Conservation (phyloP, 35 echinoderm and acorn worm genomes). For the Apostichopus parvimensis region DNA sequence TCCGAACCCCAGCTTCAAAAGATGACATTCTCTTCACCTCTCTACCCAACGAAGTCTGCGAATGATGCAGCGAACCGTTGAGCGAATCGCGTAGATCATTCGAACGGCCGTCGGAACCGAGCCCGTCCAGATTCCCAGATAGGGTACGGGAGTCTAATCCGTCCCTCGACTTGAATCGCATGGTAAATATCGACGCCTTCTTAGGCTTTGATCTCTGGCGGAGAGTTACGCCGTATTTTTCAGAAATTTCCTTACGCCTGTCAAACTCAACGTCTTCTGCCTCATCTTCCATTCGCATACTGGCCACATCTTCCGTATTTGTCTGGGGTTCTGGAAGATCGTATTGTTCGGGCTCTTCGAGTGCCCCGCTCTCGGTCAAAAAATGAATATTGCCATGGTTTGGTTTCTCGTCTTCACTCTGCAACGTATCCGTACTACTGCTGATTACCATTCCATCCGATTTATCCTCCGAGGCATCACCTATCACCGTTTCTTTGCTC, state of each 20-base stretch:
- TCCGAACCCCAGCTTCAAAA: not conserved
- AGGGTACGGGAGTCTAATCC: not conserved
- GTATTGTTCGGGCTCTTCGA: constrained; percentile 12
- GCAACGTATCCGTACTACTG: not conserved
- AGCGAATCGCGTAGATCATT: not conserved
- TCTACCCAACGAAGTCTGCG: not conserved
- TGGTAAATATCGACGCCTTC: constrained; percentile 34
- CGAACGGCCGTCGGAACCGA: not conserved
- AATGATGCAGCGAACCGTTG: not conserved
- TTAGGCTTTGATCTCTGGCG: constrained; percentile 22
- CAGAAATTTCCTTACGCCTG: constrained; percentile 32
- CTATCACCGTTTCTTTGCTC: constrained; percentile 34
- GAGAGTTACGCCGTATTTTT: constrained; percentile 53
- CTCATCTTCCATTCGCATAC: not conserved
- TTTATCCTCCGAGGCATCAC: not conserved
- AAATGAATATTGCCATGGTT: not conserved
- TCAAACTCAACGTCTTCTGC: not conserved
- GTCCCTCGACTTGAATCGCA: constrained; percentile 33
- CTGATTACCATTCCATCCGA: not conserved
- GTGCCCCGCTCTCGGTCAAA: not conserved
- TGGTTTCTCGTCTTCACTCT: not conserved
- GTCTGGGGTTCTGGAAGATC: not conserved
- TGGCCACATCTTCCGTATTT: not conserved
- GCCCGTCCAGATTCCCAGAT: not conserved
- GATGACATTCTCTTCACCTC: not conserved